These are phyloP conservation scores for Perca flavescens DNA, from an alignment of 2,113 vertebrate species.

Conservation along the genomic window DNA sequence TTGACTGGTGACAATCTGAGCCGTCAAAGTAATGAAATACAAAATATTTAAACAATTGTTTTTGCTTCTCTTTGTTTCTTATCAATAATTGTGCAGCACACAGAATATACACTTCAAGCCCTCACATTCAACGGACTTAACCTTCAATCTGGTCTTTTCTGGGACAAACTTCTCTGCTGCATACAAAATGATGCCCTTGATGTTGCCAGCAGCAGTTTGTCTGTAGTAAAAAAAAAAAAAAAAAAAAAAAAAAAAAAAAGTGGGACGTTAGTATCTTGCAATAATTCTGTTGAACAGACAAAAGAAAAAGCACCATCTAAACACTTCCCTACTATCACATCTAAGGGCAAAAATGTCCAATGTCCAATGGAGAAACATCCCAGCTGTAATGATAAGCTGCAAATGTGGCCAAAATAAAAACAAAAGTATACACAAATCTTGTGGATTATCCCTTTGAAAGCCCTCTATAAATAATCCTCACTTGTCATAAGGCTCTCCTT, in stretches of 20 bases:
- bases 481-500: neutral
- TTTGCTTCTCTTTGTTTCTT: neutral
- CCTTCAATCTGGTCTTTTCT: neutral
- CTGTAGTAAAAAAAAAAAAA: neutral
- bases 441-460: conserved; percentile 1
- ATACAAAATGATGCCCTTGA: neutral
- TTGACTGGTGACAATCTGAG: neutral
- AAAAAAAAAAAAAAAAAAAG: neutral
- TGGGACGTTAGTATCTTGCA: neutral
- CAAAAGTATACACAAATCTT: neutral
- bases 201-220: neutral
- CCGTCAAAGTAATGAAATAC: neutral
- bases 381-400: neutral
- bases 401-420: conserved; percentile 9
- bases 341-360: neutral
- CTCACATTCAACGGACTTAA: neutral
- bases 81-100: neutral
- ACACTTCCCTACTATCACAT: neutral
- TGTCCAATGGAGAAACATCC: neutral
- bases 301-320: neutral
- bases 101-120: neutral
- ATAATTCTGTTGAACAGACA: neutral
- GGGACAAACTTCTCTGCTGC: neutral
- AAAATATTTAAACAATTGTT: neutral
- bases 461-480: neutral